Conservation (phyloP, 2,113 vertebrate species). For the Trogon melanurus region DNA sequence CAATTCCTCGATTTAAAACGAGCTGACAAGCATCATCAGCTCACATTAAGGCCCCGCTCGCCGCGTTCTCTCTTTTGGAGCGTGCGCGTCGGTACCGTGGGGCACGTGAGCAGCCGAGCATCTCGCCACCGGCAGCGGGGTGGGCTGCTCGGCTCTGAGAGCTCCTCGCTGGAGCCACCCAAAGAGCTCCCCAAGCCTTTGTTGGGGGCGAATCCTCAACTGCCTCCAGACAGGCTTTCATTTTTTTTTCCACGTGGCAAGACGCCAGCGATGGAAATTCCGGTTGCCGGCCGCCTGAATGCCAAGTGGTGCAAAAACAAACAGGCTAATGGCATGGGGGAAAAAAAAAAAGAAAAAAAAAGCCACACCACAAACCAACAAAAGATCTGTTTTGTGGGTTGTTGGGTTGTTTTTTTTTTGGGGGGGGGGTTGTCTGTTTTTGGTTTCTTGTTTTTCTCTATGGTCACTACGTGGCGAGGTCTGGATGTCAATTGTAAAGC, state of each 20-base stretch:
- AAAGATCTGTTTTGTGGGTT: not conserved
- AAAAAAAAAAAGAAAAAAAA: not conserved
- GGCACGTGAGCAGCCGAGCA: not conserved
- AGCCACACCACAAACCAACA: not conserved
- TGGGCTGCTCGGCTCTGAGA: not conserved
- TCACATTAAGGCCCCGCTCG: rapidly evolving
- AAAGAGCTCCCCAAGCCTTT: not conserved
- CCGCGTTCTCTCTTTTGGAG: not conserved
- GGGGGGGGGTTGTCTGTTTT: too few species aligned
- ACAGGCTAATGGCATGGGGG: not conserved
- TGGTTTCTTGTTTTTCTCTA: not conserved
- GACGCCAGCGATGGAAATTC: not conserved
- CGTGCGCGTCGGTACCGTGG: rapidly evolving
- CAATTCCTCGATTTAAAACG: not conserved
- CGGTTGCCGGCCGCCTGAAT: not conserved
- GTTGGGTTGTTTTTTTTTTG: not conserved
- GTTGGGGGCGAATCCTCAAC: not conserved
- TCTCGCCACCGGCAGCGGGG: not conserved
- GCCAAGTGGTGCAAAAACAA: not conserved
- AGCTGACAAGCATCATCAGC: not conserved
- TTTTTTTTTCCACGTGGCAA: not conserved
- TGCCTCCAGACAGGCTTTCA: not conserved
- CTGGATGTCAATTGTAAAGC: not conserved
- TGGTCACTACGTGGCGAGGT: not conserved
- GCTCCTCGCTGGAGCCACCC: not conserved